Percentiles rank a stretch among this genome's conserved stretches.
Conservation (phyloP, 2,113 vertebrate species). For the Anhinga anhinga region DNA sequence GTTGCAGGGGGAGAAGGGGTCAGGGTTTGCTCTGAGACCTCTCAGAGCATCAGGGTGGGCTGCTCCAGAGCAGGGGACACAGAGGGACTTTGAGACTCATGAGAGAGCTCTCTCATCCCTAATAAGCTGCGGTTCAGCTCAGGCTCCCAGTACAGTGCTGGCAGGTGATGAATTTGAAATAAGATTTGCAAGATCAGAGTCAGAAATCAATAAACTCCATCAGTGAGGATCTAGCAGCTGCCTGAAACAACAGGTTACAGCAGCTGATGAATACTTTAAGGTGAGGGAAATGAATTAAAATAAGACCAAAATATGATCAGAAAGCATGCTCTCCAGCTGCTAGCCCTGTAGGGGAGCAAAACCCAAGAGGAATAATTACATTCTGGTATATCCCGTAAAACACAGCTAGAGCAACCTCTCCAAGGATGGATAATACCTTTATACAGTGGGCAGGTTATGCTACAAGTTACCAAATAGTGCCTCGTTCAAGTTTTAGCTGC, state of each 20-base stretch:
- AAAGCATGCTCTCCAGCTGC: not conserved
- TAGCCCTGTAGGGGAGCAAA: not conserved
- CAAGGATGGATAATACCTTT: not conserved
- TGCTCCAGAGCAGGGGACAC: not conserved
- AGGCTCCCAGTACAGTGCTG: not conserved
- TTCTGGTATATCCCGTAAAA: not conserved
- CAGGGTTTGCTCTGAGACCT: not conserved
- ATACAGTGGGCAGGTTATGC: not conserved
- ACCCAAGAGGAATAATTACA: not conserved
- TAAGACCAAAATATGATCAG: constrained; percentile 10
- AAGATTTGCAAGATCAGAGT: constrained; percentile 1
- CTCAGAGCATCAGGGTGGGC: not conserved
- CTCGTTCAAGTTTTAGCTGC: not conserved
- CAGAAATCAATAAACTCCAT: constrained; percentile 48
- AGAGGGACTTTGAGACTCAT: not conserved
- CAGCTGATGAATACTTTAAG: constrained; percentile 25
- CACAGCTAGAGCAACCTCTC: not conserved
- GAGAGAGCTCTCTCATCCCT: not conserved
- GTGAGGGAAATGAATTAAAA: constrained; percentile 17
- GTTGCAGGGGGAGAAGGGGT: not conserved
- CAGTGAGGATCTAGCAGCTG: constrained; percentile 4
- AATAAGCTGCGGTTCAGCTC: rapidly evolving
- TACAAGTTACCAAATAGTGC: not conserved
- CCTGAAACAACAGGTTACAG: constrained; percentile 10
- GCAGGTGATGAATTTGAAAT: not conserved